Evolutionary conservation across 2,113 vertebrate species (phyloP).

Genomic region (Andinoacara biseriatus): DNA sequence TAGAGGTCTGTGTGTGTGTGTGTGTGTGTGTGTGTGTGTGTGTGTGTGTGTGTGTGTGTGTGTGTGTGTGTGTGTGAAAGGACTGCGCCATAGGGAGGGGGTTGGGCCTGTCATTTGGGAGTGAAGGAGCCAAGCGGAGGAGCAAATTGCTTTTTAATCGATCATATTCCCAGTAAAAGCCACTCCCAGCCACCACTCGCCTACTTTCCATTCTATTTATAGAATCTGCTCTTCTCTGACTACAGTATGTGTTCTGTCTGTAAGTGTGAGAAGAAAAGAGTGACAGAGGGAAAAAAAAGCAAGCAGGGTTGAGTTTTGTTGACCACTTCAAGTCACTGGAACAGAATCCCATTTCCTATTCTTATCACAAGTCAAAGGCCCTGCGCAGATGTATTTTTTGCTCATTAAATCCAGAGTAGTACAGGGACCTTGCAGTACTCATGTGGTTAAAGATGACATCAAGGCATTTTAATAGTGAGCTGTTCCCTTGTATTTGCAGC

Average conservation of each 20-base stretch:
- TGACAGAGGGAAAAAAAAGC: neutral
- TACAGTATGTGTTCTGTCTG: neutral
- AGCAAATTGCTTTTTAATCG: conserved; percentile 76
- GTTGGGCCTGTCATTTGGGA: conserved; percentile 58
- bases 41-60: neutral
- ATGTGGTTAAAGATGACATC: conserved; percentile 12
- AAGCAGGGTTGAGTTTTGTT: neutral
- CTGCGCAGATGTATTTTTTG: neutral
- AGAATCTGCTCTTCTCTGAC: conserved; percentile 19
- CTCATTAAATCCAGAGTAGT: conserved; percentile 43
- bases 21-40: neutral
- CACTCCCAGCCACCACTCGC: conserved; percentile 36
- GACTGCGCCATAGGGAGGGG: conserved; percentile 15
- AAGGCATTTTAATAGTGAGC: neutral
- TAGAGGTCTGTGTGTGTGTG: neutral
- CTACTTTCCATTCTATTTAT: conserved; percentile 57
- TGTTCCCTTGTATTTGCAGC: conserved; percentile 31
- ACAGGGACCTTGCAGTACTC: conserved; percentile 15
- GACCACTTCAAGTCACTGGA: conserved; percentile 31
- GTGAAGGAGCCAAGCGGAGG: conserved; percentile 29
- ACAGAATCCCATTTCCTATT: conserved; percentile 2
- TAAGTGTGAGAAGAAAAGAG: neutral
- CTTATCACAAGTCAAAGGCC: neutral
- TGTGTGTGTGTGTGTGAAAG: neutral
- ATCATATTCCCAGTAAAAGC: conserved; percentile 67